These are phyloP conservation scores for Trachymyrmex cornetzi DNA, from an alignment of 1,140 invertebrate genomes.

Conservation along the genomic window DNA sequence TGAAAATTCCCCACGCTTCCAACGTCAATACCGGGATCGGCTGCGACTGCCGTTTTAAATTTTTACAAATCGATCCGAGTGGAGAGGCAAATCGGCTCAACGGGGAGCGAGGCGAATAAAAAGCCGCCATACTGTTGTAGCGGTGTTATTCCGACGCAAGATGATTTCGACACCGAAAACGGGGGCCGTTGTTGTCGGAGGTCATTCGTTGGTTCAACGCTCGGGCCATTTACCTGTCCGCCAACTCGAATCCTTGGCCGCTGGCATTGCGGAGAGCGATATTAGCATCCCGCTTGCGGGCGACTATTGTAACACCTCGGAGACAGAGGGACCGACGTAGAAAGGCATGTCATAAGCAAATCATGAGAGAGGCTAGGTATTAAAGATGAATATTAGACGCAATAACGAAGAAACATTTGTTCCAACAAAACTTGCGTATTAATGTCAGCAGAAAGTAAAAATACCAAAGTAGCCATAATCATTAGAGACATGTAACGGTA, in stretches of 20 bases:
- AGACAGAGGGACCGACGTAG: constrained; percentile 26
- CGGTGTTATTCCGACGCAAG: constrained; percentile 51
- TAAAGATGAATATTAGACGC: neutral
- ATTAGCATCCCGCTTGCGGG: constrained; percentile 64
- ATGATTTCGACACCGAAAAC: constrained; percentile 74
- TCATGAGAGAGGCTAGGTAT: neutral
- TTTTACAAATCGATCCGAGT: neutral
- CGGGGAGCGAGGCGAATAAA: neutral
- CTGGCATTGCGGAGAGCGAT: constrained; percentile 47
- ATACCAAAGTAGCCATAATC: neutral
- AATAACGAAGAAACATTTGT: neutral
- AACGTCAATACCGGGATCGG: neutral
- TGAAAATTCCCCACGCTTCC: constrained; percentile 11
- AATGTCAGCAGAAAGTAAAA: neutral
- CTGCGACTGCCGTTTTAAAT: too few species aligned
- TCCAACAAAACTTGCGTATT: neutral
- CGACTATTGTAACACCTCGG: constrained; percentile 48
- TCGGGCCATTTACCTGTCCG: constrained; percentile 77
- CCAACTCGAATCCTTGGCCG: constrained; percentile 70
- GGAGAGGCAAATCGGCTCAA: neutral
- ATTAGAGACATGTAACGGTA: neutral
- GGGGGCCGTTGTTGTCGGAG: constrained; percentile 80
- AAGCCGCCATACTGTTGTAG: constrained; percentile 22
- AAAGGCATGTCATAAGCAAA: neutral
- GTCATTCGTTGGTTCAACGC: constrained; percentile 80